Base-by-base conservation (phyloP, 64 coral and sea anemone genomes). In the Exaiptasia diaphana region DNA sequence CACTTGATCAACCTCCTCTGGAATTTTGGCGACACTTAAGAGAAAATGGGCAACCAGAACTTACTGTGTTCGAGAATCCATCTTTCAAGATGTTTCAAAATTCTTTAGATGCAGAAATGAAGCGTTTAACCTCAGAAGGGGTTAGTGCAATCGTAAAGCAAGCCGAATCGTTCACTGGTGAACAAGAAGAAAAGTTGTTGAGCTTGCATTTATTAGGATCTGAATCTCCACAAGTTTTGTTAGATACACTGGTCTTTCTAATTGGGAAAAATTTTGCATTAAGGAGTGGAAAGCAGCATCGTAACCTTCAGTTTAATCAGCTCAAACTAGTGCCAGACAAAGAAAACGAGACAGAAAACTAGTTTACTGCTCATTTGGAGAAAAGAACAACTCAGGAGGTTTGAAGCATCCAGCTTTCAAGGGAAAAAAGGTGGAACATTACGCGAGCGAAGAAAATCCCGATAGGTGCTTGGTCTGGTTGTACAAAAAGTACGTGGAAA, bases 181-280 rank as follows among this genome's bases (percentile, higher is more conserved):
- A 49, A 3, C n/a, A 73, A 73, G 70, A 45, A 73, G 70, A 73
- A 49, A 46, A 46, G 41, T 27, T 73, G 37, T 73, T 38, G 41
- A 17, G 20, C 1, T 27, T 24, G 40, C 14, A 48, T 12, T 13
- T 73, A 13, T 73, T 73, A 25, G 70, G 70, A 50, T 41, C 26
- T 52, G 34, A 65, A 14, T 70, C 31, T 41, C 31, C 80, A 32
- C 43, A 50, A 83, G 67, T 71, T 18, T 26, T 83, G 64, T 71
- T 83, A 53, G 67, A 83, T 55, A 83, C 80, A 1, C 38, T 83
- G 80, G 78, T 82, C n/a, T n/a, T n/a, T n/a, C n/a, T n/a, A n/a
- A n/a, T n/a, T n/a, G n/a, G n/a, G n/a, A n/a, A n/a, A n/a, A n/a
- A n/a, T n/a, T n/a, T n/a, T n/a, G n/a, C n/a, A n/a, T n/a, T n/a